Conservation (phyloP, 2,113 vertebrate genomes). For the Entomyzon cyanotis region DNA sequence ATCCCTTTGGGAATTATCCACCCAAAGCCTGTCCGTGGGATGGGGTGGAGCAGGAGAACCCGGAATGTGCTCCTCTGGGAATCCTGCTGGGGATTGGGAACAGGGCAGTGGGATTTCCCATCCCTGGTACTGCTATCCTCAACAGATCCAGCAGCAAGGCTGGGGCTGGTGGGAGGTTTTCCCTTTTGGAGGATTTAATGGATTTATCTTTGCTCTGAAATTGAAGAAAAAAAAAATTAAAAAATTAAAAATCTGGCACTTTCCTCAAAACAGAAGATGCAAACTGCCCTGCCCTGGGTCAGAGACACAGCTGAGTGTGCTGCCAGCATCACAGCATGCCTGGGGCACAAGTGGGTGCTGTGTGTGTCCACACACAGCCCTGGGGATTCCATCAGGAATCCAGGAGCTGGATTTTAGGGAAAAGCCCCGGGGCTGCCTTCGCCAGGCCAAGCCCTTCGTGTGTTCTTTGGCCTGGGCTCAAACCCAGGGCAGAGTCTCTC, state of each 20-base stretch:
- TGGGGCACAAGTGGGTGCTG: rapidly evolving
- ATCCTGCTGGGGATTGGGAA: background rate
- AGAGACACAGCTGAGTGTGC: background rate
- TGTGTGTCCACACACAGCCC: rapidly evolving
- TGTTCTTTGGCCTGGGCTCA: background rate
- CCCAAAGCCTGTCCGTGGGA: background rate
- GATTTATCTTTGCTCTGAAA: background rate
- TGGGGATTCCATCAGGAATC: background rate
- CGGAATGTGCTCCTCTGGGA: rapidly evolving
- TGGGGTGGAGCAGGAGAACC: background rate
- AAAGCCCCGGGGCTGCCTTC: background rate
- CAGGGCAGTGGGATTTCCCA: background rate
- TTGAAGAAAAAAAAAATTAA: background rate
- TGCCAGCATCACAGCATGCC: background rate
- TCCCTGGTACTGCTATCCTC: background rate
- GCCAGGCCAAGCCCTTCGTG: rapidly evolving
- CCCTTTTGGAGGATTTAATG: background rate
- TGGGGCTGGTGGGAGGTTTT: background rate
- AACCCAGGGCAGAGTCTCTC: background rate
- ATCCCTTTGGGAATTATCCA: background rate
- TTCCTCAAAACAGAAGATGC: background rate
- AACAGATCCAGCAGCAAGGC: background rate
- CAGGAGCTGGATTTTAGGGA: background rate
- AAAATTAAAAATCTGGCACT: background rate
- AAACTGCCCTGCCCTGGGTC: background rate